Evolutionary conservation across 2,113 vertebrate genomes (phyloP).

Genomic region (Pogona vitticeps): DNA sequence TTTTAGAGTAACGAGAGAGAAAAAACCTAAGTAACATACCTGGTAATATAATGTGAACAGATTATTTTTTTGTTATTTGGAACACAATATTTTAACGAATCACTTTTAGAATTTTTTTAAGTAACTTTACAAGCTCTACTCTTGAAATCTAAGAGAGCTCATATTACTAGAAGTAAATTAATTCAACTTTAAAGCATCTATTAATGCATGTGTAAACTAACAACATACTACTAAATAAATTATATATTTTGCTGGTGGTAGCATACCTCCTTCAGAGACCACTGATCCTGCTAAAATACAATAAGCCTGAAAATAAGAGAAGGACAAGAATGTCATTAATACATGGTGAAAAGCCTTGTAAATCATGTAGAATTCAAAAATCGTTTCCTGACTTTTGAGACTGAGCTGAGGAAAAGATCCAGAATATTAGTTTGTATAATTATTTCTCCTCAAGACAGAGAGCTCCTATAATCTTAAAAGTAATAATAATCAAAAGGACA

Average conservation of each 20-base stretch:
- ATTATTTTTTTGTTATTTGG: too few relatives aligned
- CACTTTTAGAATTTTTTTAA: too few relatives aligned
- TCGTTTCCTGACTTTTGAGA: not conserved
- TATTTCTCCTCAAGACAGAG: not conserved
- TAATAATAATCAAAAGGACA: not conserved
- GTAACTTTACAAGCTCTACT: too few relatives aligned
- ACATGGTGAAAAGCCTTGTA: not conserved
- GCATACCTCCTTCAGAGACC: slow-evolving; percentile 97
- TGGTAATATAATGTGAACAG: too few relatives aligned
- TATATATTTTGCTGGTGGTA: slow-evolving; percentile 27
- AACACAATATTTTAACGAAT: not conserved
- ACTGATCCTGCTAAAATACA: slow-evolving; percentile 96
- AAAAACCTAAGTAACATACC: too few relatives aligned
- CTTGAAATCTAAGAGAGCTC: not conserved
- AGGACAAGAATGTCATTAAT: not conserved
- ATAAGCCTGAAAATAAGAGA: slow-evolving; percentile 82
- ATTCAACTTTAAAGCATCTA: slow-evolving; percentile 21
- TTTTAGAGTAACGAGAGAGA: too few relatives aligned
- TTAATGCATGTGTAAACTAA: slow-evolving; percentile 8
- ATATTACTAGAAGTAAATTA: not conserved
- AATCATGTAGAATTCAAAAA: not conserved
- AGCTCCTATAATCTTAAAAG: not conserved
- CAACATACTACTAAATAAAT: slow-evolving; percentile 3
- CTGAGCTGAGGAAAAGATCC: not conserved
- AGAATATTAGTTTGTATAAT: not conserved